Base-by-base conservation (phyloP, 1,140 invertebrate genomes). In the Anthonomus grandis region DNA sequence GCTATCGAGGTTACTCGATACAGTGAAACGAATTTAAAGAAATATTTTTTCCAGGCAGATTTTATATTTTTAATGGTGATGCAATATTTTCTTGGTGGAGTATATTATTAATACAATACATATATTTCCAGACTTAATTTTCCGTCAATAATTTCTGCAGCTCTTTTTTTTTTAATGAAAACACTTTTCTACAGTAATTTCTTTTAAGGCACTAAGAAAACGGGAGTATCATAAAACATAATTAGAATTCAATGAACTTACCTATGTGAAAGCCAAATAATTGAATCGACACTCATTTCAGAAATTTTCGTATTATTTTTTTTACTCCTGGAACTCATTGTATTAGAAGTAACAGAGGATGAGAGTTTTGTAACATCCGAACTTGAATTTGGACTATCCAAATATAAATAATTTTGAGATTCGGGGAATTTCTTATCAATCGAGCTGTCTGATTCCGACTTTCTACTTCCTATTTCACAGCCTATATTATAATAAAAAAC, bases 221-320 rank as follows among this genome's bases (percentile, higher is more conserved):
- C n/a, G n/a, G n/a, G n/a, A n/a, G n/a, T n/a, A n/a, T n/a, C n/a
- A n/a, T n/a, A n/a, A n/a, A n/a, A n/a, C n/a, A n/a, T n/a, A n/a
- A n/a, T n/a, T n/a, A n/a, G 15, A 12, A 13, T 13, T 18, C n/a
- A 41, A 24, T 24, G 17, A 25, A 42, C 39, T 17, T 23, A 55
- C 52, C 54, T 82, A 76, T 96, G 90, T 1, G 92, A 86, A 17
- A 98, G 70, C 94, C 93, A 97, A 36, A 93, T 85, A 0, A 97
- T 77, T 68, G 90, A 95, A 68, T 96, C 93, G 0, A 85, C 83
- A 65, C 91, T 91, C 79, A 96, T 90, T 70, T 96, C 91, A 0
- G 89, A 90, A 59, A 95, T 90, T 73, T 86, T 86, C 37, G 78
- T 80, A 15, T 79, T 76, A 51, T 64, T 77, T 12, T 66, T 64